phyloP scores from a whole-genome alignment of 2,797 vertebrate genomes.

The Tamandua tetradactyla region DNA sequence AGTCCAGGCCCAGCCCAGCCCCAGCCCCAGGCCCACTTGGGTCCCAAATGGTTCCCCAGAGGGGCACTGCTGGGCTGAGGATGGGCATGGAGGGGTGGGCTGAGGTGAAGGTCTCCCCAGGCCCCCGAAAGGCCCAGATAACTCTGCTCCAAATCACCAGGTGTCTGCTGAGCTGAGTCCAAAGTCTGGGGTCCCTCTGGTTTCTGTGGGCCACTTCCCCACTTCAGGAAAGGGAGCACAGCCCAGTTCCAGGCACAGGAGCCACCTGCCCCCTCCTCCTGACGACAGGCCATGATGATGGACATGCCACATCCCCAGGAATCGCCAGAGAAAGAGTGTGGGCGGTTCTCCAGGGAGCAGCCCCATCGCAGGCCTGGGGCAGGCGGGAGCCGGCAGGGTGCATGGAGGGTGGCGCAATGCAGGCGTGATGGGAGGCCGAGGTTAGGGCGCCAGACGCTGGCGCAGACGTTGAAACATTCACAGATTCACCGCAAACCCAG shows the following conservation, averaged over 20 bases:
- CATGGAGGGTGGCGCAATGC: no score
- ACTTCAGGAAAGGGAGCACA: not conserved
- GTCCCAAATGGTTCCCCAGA: not conserved
- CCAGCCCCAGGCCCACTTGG: not conserved
- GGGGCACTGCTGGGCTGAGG: not conserved
- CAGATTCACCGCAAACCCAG: conserved; percentile 23
- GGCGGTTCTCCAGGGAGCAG: not conserved
- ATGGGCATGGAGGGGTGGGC: not conserved
- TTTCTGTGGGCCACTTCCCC: not conserved
- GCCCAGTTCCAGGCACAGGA: not conserved
- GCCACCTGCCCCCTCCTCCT: not conserved
- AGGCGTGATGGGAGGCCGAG: no score
- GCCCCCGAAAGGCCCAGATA: not conserved
- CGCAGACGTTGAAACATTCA: no score
- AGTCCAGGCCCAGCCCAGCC: no score
- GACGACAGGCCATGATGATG: accelerated
- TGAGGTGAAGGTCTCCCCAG: not conserved
- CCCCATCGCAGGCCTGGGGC: no score
- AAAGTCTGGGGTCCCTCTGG: not conserved
- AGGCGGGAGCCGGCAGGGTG: no score
- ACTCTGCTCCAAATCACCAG: not conserved
- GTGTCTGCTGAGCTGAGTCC: not conserved
- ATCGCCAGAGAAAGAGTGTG: accelerated
- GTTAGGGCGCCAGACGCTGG: not conserved
- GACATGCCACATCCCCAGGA: not conserved